A percentile compares a stretch with the other conserved stretches of the same genome.
Conservation (phyloP, 1,140 invertebrate genomes). For the Drosophila murphyi region DNA sequence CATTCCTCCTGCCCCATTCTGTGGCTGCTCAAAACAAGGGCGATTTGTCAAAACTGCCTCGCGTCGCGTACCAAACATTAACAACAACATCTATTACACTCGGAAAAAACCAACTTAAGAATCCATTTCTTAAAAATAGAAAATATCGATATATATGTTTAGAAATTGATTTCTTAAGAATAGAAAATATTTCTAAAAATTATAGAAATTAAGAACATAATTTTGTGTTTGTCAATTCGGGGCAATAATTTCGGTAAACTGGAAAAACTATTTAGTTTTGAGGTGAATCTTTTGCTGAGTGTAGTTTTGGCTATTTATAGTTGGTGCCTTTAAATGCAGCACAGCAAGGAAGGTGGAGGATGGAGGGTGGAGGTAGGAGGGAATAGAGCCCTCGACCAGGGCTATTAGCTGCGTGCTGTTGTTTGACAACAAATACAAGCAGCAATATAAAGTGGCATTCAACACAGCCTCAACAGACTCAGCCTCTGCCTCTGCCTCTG, state of each 20-base stretch:
- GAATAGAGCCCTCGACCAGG: constrained; percentile 4
- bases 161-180: no score
- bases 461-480: neutral
- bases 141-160: no score
- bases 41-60: constrained; percentile 66
- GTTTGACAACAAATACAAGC: constrained; percentile 80
- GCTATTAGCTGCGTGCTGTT: constrained; percentile 71
- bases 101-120: no score
- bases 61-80: constrained; percentile 45
- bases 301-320: constrained; percentile 73
- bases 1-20: neutral
- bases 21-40: constrained; percentile 8
- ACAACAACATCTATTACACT: constrained; percentile 27
- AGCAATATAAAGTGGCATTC: constrained; percentile 16
- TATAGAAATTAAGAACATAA: no score
- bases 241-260: no score
- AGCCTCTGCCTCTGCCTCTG: constrained; percentile 2
- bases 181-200: no score
- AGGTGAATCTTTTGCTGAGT: no score
- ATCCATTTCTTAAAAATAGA: no score
- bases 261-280: no score
- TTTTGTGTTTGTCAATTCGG: no score
- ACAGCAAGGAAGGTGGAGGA: neutral
- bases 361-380: neutral
- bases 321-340: constrained; percentile 70